phyloP scores from a whole-genome alignment of 2,113 vertebrate genomes.

The Patagioenas fasciata region DNA sequence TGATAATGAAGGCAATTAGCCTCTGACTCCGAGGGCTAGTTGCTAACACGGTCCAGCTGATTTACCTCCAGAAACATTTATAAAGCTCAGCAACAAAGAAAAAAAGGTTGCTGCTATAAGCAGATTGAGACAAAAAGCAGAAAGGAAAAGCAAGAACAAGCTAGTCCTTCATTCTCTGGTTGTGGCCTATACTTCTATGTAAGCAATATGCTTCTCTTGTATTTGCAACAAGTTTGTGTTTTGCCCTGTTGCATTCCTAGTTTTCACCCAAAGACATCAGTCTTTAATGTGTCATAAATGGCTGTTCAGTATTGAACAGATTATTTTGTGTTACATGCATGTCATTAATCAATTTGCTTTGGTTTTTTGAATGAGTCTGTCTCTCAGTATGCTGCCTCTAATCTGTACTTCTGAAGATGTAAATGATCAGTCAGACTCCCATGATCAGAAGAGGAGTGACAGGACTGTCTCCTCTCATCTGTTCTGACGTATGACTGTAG shows the following conservation, averaged over 20 bases:
- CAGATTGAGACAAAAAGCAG: not conserved
- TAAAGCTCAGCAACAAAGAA: not conserved
- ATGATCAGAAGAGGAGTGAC: not conserved
- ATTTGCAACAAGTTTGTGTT: not conserved
- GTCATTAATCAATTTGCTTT: not conserved
- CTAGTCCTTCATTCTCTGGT: not conserved
- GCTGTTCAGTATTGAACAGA: not conserved
- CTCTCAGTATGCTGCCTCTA: not conserved
- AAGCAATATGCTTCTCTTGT: not conserved
- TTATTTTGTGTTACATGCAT: not conserved
- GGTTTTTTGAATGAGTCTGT: not conserved
- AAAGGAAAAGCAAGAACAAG: not conserved
- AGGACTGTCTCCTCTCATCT: not conserved
- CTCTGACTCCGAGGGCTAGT: not conserved
- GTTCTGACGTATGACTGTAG: not conserved
- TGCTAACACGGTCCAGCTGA: not conserved
- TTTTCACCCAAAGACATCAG: not conserved
- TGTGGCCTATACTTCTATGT: not conserved
- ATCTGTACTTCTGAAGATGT: not conserved
- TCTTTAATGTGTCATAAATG: not conserved
- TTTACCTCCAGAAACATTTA: not conserved
- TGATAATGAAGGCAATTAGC: constrained; percentile 24
- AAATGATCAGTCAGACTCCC: not conserved
- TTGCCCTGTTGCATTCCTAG: not conserved
- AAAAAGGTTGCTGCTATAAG: not conserved